Base-by-base conservation (phyloP, 92 coral and sea anemone species). In the Palythoa heliodiscus region DNA sequence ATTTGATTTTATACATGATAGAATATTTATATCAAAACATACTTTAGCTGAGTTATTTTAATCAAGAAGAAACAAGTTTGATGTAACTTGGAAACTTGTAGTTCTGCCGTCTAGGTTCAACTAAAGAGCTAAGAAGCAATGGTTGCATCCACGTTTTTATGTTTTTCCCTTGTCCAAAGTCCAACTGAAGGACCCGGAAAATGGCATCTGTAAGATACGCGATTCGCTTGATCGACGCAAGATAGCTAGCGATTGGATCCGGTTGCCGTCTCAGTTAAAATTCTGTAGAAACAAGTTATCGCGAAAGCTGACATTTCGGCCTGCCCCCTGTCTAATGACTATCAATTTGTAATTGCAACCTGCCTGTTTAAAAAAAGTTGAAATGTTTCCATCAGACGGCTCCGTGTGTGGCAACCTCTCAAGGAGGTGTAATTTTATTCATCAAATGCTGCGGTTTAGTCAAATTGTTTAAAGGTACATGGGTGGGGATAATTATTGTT, bases 351-450 rank as follows among this genome's bases (percentile, higher is more conserved):
- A 52, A 39, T 75, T 50, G 79, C 39, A 23, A 53, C 57, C 57
- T 23, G 64, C 64, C 47, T 52, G 16, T 52, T 75, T 50, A 50
- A 75, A 75, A 75, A 16, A 75, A 3, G 17, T 15, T 14, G 17
- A 58, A 14, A 20, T 43, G 76, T 43, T 72, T 72, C 64, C 19
- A 50, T 20, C 63, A 54, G 57, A 16, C 64, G 19, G 24, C 71
- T 67, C 79, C 79, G 79, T 24, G 79, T 75, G 79, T 75, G 79
- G 79, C 48, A 63, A 52, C 16, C 24, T 22, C 35, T 29, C 40
- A 75, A 66, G 16, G 5, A 75, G 43, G 40, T 75, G 64, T 52
- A 22, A 75, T 20, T 29, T 50, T 52, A 13, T 52, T 75, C 57
- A 75, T 52, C 35, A 52, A 75, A 20, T 50, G 17, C 61, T 20